A percentile compares a stretch with the other conserved stretches of the same genome.
phyloP scores from a whole-genome alignment of 1,140 invertebrate species.

The Hyles euphorbiae region DNA sequence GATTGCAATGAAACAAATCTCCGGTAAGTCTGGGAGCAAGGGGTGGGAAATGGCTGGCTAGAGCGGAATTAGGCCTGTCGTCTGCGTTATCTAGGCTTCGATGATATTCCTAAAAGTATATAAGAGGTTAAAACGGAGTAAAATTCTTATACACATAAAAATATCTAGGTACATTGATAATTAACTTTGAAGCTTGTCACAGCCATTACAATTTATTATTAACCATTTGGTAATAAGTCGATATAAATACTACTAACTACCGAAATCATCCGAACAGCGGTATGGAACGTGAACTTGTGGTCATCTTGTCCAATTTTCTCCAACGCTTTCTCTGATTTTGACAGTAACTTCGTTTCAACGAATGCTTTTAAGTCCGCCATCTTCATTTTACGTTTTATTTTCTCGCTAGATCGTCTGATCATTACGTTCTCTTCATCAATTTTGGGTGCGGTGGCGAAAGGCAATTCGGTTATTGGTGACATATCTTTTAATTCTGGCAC shows the following conservation, averaged over 20 bases:
- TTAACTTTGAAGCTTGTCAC: too few relatives aligned
- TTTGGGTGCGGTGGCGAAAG: constrained; percentile 66
- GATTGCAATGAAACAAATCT: constrained; percentile 78
- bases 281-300: constrained; percentile 68
- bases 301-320: constrained; percentile 91
- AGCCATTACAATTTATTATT: too few relatives aligned
- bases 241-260: constrained; percentile 55
- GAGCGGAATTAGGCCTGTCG: constrained; percentile 67
- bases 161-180: constrained; percentile 1
- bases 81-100: constrained; percentile 87
- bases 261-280: constrained; percentile 72
- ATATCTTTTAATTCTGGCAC: constrained; percentile 82
- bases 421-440: constrained; percentile 76
- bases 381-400: constrained; percentile 89
- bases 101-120: constrained; percentile 81
- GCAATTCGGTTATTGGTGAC: constrained; percentile 70
- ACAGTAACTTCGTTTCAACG: constrained; percentile 92
- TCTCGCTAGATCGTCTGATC: constrained; percentile 84
- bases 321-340: constrained; percentile 92
- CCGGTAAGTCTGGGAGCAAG: constrained; percentile 55
- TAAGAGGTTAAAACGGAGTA: neutral
- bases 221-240: too few relatives aligned
- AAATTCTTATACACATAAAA: constrained; percentile 4
- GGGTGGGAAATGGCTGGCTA: constrained; percentile 60
- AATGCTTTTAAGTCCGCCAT: constrained; percentile 93